A percentile compares a stretch with the other conserved stretches of the same genome.
phyloP scores from a whole-genome alignment of 2,113 vertebrate species.

The Camarhynchus parvulus region DNA sequence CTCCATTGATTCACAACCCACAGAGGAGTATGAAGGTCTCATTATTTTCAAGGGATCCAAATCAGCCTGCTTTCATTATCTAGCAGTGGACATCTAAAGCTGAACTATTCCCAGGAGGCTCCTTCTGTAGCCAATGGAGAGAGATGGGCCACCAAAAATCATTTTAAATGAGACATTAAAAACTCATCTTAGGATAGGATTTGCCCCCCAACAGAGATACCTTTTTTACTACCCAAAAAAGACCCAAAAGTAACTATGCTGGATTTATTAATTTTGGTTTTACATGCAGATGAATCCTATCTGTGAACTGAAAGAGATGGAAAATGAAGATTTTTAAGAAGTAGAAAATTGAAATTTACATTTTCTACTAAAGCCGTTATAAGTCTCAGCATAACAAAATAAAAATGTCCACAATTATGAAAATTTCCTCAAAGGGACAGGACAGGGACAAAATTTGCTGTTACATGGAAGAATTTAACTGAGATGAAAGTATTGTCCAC shows the following conservation, averaged over 20 bases:
- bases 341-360: not conserved
- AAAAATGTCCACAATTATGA: not conserved
- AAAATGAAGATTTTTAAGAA: not conserved
- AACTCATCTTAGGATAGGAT: not conserved
- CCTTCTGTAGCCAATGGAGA: not conserved
- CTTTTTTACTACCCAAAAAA: not conserved
- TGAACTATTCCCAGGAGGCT: not conserved
- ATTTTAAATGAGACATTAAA: not conserved
- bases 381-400: not conserved
- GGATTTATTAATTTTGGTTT: not conserved
- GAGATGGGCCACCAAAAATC: not conserved
- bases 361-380: not conserved
- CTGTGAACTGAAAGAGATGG: not conserved
- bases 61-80: not conserved
- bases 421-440: not conserved
- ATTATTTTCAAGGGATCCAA: not conserved
- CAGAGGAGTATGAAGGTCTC: not conserved
- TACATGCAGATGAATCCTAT: not conserved
- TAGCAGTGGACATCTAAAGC: not conserved
- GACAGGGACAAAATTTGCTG: not conserved
- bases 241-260: fast-evolving
- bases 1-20: not conserved
- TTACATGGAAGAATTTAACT: not conserved
- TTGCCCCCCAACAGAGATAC: not conserved
- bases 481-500: not conserved